Evolutionary conservation across 2,113 vertebrate genomes (phyloP), one percentile per base, ranked within the genome.

Genomic region (Morone chrysops): DNA sequence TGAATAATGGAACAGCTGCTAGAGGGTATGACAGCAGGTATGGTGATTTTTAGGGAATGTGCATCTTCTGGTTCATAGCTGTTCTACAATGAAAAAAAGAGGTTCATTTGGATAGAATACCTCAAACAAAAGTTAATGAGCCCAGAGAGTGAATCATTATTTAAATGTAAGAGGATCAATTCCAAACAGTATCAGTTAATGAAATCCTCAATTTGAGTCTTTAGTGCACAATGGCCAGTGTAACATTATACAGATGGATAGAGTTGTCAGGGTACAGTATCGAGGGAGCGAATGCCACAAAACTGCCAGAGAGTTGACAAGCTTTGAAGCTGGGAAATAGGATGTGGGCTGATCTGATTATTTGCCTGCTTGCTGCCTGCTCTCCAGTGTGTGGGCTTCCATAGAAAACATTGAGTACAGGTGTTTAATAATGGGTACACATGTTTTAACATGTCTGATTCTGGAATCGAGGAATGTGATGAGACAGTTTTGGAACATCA

Each of bases 1-100:
- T 73, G 45, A 76, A 73, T 84, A 85, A 83, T 81, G 7, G 45
- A 83, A 22, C 67, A 59, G 25, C 47, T 63, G 36, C 31, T 48
- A 56, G 50, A 67, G 20, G 20, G n/a, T 59, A 81, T 47, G 31
- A 78, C 67, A 66, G 77, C 20, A 66, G 59, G 47, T 40, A 70
- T 75, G 60, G 20, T 43, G 67, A 66, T 59, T 77, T 68, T 60
- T 2, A 48, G 54, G 48, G 2, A 17, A 40, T 68, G 36, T 51
- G 54, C 53, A 79, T 47, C 41, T 67, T 71, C 41, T 65, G 41
- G 66, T 83, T 78, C 68, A 67, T 38, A 40, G n/a, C 70, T 80
- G 18, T 8, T 78, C 7, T 40, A 16, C 14, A 48, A 4, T 14
- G 6, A 4, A 57, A 40, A n/a, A 16, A 53, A 1, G 5, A 36